These are phyloP conservation scores for Misgurnus mizolepis DNA, from an alignment of 2,113 vertebrate genomes.

Conservation along the genomic window DNA sequence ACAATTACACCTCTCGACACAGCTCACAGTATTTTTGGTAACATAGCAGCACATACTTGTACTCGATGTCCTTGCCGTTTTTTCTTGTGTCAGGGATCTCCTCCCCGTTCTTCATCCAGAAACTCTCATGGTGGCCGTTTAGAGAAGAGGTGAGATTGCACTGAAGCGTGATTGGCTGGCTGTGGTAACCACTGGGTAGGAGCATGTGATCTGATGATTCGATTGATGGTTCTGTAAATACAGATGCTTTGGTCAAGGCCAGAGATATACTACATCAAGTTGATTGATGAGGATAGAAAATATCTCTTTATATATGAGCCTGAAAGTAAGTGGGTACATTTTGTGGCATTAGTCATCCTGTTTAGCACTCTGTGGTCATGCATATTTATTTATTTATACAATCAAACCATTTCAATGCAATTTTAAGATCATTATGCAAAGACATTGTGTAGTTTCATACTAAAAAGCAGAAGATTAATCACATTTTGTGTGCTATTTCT, in stretches of 20 bases:
- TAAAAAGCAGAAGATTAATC: no score
- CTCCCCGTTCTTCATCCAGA: conserved; percentile 94
- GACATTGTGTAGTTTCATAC: no score
- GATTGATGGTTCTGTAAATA: conserved; percentile 89
- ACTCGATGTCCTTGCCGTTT: conserved; percentile 75
- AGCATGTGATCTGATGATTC: conserved; percentile 79
- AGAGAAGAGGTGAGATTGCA: conserved; percentile 89
- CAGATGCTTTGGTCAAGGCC: conserved; percentile 36
- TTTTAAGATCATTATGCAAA: no score
- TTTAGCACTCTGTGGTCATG: no score
- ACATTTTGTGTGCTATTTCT: no score
- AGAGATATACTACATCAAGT: conserved; percentile 18
- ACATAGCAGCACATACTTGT: conserved; percentile 73
- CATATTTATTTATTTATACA: no score
- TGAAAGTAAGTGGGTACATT: no score
- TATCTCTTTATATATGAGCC: neutral
- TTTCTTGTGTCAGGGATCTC: conserved; percentile 79
- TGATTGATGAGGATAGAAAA: conserved; percentile 17
- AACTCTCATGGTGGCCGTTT: conserved; percentile 73
- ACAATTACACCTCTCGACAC: neutral
- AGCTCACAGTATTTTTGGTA: neutral
- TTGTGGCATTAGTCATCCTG: no score
- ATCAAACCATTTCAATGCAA: no score
- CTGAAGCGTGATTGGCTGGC: conserved; percentile 76
- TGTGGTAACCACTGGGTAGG: conserved; percentile 64